A percentile compares a stretch with the other conserved stretches of the same genome.
Evolutionary conservation across 2,113 vertebrate genomes (phyloP).

Genomic region (Agapornis roseicollis): DNA sequence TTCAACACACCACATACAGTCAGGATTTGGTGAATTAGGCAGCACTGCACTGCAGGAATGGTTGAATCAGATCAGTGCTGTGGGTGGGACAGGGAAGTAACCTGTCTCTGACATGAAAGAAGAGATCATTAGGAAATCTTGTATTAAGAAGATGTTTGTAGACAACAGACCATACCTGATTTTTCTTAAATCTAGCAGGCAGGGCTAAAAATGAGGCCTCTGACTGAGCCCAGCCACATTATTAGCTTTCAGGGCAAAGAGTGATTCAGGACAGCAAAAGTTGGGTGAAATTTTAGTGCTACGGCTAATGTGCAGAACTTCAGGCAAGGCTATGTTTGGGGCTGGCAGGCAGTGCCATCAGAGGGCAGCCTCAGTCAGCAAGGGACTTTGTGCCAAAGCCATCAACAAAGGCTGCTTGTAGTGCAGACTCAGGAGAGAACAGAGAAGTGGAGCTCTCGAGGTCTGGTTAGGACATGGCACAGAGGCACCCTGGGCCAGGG

Average conservation of each 20-base stretch:
- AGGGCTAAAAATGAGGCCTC: neutral
- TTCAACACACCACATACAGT: neutral
- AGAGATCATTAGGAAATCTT: neutral
- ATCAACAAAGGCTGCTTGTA: neutral
- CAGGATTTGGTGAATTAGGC: neutral
- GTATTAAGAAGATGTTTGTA: neutral
- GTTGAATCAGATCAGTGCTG: neutral
- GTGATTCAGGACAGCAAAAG: neutral
- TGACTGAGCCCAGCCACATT: neutral
- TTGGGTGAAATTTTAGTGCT: neutral
- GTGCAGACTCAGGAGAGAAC: neutral
- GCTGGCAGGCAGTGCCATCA: neutral
- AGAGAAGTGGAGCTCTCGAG: rapidly evolving
- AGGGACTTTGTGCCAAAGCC: neutral
- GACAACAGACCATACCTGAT: neutral
- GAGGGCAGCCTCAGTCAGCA: neutral
- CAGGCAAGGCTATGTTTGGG: neutral
- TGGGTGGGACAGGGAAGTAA: neutral
- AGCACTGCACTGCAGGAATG: neutral
- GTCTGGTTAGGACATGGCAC: neutral
- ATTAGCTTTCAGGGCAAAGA: rapidly evolving
- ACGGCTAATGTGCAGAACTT: rapidly evolving
- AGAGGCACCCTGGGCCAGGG: neutral
- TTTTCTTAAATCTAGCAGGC: neutral
- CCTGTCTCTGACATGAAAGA: neutral